Conservation (phyloP, 2,888 invertebrate species). For the Minunthozetes semirufus region DNA sequence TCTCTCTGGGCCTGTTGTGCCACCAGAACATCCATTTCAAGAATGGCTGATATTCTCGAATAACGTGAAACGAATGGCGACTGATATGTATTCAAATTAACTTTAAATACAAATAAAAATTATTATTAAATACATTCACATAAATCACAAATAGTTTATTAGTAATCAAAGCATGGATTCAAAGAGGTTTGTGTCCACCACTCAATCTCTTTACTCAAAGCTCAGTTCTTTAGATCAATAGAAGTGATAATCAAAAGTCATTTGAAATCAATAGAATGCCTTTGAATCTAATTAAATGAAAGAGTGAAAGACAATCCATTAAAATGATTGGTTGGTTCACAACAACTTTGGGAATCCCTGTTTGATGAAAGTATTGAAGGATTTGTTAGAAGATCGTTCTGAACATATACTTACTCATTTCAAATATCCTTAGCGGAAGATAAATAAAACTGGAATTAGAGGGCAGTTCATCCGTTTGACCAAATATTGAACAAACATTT, state of each 20-base stretch:
- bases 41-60: conserved; percentile 80
- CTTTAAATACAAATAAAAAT: conserved; percentile 60
- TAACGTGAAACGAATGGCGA: conserved; percentile 81
- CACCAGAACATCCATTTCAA: conserved; percentile 82
- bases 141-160: conserved; percentile 1
- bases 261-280: too few species aligned
- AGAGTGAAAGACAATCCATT: too few species aligned
- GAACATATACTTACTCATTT: conserved; percentile 53
- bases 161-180: too few species aligned
- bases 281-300: too few species aligned
- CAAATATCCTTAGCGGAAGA: conserved; percentile 75
- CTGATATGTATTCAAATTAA: conserved; percentile 90
- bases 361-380: too few species aligned
- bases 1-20: conserved; percentile 89
- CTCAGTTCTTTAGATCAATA: too few species aligned
- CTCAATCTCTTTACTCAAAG: too few species aligned
- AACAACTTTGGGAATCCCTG: too few species aligned
- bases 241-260: too few species aligned
- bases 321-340: too few species aligned
- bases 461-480: conserved; percentile 63
- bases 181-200: too few species aligned
- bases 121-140: background rate
- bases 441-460: conserved; percentile 78
- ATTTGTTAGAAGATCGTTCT: too few species aligned
- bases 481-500: conserved; percentile 71